Evolutionary conservation across 2,113 vertebrate species (phyloP), one percentile per base, ranked within the genome.

Genomic region (Scopus umbretta): DNA sequence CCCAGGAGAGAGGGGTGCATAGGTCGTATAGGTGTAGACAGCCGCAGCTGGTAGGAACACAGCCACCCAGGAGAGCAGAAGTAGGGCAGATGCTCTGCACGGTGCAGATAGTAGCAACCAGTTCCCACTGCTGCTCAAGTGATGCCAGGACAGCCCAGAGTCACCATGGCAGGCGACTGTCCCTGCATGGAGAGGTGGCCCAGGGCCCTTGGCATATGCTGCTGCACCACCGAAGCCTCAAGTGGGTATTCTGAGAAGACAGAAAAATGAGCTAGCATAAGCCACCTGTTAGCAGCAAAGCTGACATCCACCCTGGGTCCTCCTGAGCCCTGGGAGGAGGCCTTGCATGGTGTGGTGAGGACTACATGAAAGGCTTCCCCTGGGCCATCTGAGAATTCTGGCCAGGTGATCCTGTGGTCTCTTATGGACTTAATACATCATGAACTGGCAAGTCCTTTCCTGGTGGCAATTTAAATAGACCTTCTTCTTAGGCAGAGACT

Each of bases 211-310:
- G 42, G 29, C 20, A 63, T 19, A 47, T 25, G 65, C 13, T 87
- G 42, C 67, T 45, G 65, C 29, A 71, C 17, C 13, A 15, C 8
- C 0, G 0, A 30, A 82, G 8, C 23, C 52, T 70, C 9, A n/a
- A 32, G 30, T 6, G 32, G 32, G 34, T 9, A 29, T 21, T 10
- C 9, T 34, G 63, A 73, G 72, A 72, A 50, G 80, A n/a, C 21
- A 84, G 49, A 62, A 95, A 0, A 66, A 34, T 22, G 22, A 75
- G 12, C 7, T 71, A n/a, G 26, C 32, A 13, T 29, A 38, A 74
- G 38, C 15, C 42, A 66, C 13, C 14, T 5, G 10, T 21, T 12
- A 75, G 38, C 34, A 45, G 34, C 16, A 85, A 52, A 80, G 49
- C 25, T 6, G 13, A 25, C 34, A 23, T 7, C 14, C 2, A 19